Evolutionary conservation across 1,140 invertebrate genomes (phyloP).

Genomic region (Procambarus clarkii): DNA sequence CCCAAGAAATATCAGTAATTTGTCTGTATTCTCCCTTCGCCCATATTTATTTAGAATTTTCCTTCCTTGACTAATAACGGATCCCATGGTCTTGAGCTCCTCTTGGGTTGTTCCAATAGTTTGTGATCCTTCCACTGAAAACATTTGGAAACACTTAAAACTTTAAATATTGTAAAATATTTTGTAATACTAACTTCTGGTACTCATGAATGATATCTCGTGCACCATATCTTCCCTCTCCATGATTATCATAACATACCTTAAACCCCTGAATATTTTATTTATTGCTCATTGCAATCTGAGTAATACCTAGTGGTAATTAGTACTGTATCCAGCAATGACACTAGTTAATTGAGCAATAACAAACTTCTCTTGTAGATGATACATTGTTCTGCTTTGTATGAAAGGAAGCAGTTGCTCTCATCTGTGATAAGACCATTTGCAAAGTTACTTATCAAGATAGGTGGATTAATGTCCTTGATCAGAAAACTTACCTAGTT

Average conservation of each 20-base stretch:
- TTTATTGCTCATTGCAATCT: no score
- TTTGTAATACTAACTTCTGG: neutral
- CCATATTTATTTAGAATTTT: constrained; percentile 96
- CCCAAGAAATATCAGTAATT: constrained; percentile 91
- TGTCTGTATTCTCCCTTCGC: constrained; percentile 94
- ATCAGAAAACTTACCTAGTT: constrained; percentile 41
- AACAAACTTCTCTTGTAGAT: no score
- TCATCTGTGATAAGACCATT: neutral
- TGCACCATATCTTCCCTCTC: no score
- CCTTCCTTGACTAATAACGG: constrained; percentile 90
- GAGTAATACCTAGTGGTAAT: no score
- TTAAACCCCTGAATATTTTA: no score
- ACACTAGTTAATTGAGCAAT: no score
- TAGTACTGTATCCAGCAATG: no score
- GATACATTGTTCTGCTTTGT: no score
- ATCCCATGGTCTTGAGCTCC: constrained; percentile 91
- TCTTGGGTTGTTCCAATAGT: constrained; percentile 83
- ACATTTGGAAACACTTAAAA: neutral
- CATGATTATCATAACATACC: no score
- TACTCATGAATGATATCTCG: no score
- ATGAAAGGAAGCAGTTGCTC: neutral
- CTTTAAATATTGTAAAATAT: neutral
- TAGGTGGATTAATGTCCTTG: neutral
- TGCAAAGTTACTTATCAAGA: neutral
- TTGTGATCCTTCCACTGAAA: constrained; percentile 75